These are phyloP conservation scores for Diarsia rubi DNA, from an alignment of 2,888 invertebrate genomes.

Conservation along the genomic window DNA sequence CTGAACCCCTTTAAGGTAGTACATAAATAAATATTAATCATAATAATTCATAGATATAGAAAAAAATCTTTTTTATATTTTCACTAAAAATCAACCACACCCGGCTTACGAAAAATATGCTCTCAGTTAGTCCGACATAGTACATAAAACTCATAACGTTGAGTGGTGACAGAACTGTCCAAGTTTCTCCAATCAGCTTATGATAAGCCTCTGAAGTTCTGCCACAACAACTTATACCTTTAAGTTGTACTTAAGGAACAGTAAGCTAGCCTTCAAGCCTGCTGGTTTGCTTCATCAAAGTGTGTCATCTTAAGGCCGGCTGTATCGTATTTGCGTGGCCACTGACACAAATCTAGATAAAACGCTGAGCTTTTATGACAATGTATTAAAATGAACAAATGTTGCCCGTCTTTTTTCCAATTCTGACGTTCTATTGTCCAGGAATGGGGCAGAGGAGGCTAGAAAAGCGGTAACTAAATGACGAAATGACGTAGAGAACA, in stretches of 20 bases:
- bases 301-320: neutral
- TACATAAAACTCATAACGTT: neutral
- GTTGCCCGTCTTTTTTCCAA: neutral
- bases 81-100: neutral
- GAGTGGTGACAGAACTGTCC: conserved; percentile 29
- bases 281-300: neutral
- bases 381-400: neutral
- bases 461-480: too few relatives aligned
- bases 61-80: neutral
- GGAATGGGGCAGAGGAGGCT: too few relatives aligned
- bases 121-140: neutral
- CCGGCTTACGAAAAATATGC: neutral
- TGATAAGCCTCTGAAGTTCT: conserved; percentile 33
- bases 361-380: too few relatives aligned
- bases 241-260: conserved; percentile 20
- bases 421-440: too few relatives aligned
- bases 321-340: neutral
- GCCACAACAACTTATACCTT: conserved; percentile 20
- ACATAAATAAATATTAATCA: too few relatives aligned
- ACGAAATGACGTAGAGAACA: too few relatives aligned
- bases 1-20: too few relatives aligned
- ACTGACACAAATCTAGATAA: neutral
- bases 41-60: neutral
- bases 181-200: conserved; percentile 44
- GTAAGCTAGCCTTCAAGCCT: conserved; percentile 13